These are phyloP conservation scores for Aspiorhynchus laticeps DNA, from an alignment of 2,113 vertebrate species.

Conservation along the genomic window DNA sequence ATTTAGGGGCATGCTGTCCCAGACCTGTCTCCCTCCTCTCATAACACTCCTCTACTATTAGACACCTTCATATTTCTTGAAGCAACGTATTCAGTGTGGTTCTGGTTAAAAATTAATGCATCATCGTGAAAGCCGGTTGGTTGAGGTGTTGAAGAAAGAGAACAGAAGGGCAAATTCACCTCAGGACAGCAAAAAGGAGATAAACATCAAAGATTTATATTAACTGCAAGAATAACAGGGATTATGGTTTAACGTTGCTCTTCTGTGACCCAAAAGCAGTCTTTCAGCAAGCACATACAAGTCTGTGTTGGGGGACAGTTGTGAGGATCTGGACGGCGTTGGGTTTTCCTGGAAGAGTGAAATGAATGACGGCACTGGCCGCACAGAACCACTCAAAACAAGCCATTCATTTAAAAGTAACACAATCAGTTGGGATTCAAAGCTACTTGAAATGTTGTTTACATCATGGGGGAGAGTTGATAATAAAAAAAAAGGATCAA, in stretches of 20 bases:
- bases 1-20: constrained; percentile 23
- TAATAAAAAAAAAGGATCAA: neutral
- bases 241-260: neutral
- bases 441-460: neutral
- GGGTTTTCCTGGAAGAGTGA: neutral
- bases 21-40: neutral
- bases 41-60: constrained; percentile 24
- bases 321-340: neutral
- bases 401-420: neutral
- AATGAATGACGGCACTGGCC: neutral
- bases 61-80: neutral
- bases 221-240: neutral
- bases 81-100: neutral
- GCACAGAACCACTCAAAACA: neutral
- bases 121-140: constrained; percentile 8
- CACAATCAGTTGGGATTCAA: neutral
- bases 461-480: neutral
- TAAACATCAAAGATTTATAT: constrained; percentile 23
- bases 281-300: constrained; percentile 6
- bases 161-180: neutral
- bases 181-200: neutral
- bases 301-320: neutral
- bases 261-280: neutral
- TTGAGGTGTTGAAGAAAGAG: neutral
- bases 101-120: constrained; percentile 27